Conservation (phyloP, 2,113 vertebrate species). For the Myiopsitta monachus region DNA sequence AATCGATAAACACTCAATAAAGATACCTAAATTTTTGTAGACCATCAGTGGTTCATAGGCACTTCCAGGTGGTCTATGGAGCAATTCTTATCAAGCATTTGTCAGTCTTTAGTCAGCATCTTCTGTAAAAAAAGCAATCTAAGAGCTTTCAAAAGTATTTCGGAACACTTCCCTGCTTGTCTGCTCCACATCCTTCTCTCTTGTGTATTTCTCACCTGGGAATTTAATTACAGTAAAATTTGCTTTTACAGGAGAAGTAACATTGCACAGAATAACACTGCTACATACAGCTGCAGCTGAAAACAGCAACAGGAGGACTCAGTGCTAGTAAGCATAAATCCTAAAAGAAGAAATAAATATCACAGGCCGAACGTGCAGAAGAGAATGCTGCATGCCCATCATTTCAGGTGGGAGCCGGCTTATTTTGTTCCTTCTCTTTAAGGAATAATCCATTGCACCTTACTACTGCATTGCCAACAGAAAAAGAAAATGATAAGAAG, state of each 20-base stretch:
- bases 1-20: neutral
- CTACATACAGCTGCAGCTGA: constrained; percentile 18
- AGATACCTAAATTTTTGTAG: neutral
- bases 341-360: neutral
- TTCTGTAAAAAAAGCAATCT: neutral
- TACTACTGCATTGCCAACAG: neutral
- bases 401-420: neutral
- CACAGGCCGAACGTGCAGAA: neutral
- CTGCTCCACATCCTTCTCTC: neutral
- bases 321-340: neutral
- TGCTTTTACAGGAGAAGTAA: neutral
- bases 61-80: neutral
- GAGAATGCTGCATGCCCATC: neutral
- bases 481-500: neutral
- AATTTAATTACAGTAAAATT: neutral
- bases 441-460: neutral
- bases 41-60: neutral
- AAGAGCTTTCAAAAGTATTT: neutral
- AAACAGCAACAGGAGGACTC: neutral
- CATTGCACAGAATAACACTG: neutral
- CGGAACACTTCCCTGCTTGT: neutral
- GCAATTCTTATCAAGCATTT: neutral
- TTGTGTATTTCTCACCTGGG: neutral
- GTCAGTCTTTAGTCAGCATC: neutral
- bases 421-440: neutral